Evolutionary conservation across 2,888 invertebrate genomes (phyloP).

Genomic region (Pelosia muscerda): DNA sequence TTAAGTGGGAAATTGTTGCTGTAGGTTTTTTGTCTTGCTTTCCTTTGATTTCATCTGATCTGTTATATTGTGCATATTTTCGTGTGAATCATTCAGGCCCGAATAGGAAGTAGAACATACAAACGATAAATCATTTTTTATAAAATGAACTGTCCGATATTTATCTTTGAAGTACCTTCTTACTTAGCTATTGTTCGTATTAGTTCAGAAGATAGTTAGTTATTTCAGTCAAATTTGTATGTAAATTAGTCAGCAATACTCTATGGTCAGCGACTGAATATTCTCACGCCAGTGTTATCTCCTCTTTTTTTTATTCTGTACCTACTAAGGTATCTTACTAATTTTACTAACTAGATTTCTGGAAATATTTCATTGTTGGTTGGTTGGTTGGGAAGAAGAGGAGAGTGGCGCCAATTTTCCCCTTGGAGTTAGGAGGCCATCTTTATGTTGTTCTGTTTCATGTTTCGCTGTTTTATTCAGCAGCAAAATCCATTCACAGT

Average conservation of each 20-base stretch:
- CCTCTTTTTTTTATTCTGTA: background rate
- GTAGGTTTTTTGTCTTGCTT: background rate
- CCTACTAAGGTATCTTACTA: too few relatives aligned
- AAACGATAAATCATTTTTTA: background rate
- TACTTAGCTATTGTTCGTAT: background rate
- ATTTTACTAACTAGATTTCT: too few relatives aligned
- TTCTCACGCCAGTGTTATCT: too few relatives aligned
- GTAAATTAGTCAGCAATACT: too few relatives aligned
- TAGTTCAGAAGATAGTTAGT: background rate
- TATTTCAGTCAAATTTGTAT: background rate
- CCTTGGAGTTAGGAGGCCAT: too few relatives aligned
- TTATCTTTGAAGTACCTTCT: background rate
- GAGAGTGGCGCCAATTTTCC: too few relatives aligned
- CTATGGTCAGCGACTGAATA: background rate
- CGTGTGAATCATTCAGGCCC: slow-evolving; percentile 5
- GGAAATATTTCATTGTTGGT: too few relatives aligned
- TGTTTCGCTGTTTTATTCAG: too few relatives aligned
- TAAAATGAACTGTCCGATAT: background rate
- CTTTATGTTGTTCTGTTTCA: too few relatives aligned
- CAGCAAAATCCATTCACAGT: too few relatives aligned
- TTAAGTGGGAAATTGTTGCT: background rate
- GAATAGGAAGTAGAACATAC: background rate
- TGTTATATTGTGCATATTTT: background rate
- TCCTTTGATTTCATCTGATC: background rate
- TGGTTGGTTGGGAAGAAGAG: too few relatives aligned